Evolutionary conservation across 2,113 vertebrate species (phyloP).

Genomic region (Oxyura jamaicensis): DNA sequence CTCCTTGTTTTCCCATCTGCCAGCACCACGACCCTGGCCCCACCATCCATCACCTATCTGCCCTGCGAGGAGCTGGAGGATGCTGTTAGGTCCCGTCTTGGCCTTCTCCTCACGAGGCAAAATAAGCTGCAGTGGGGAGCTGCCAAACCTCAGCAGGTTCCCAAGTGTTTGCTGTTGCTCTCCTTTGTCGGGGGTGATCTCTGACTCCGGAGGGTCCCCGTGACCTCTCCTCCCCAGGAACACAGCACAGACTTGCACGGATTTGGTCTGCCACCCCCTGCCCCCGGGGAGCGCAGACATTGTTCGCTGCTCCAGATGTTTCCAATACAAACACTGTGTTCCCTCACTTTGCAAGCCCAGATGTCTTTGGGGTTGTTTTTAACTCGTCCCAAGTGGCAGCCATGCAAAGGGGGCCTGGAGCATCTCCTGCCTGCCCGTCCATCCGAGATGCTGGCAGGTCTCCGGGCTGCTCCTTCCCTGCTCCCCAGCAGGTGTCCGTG

Average conservation of each 20-base stretch:
- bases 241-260: rapidly evolving
- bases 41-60: background rate
- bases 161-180: background rate
- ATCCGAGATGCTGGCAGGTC: background rate
- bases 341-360: background rate
- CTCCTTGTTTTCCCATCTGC: background rate
- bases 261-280: background rate
- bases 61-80: background rate
- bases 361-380: background rate
- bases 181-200: background rate
- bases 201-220: background rate
- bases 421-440: background rate
- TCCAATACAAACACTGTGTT: background rate
- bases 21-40: background rate
- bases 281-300: background rate
- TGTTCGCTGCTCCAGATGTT: background rate
- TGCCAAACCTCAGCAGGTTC: background rate
- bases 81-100: background rate
- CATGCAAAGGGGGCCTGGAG: background rate
- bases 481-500: background rate
- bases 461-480: background rate
- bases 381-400: background rate
- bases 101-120: background rate
- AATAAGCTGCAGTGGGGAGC: background rate
- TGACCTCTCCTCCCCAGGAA: background rate